These are phyloP conservation scores for Patella ulyssiponensis DNA, from an alignment of 2,888 invertebrate genomes.

Conservation along the genomic window DNA sequence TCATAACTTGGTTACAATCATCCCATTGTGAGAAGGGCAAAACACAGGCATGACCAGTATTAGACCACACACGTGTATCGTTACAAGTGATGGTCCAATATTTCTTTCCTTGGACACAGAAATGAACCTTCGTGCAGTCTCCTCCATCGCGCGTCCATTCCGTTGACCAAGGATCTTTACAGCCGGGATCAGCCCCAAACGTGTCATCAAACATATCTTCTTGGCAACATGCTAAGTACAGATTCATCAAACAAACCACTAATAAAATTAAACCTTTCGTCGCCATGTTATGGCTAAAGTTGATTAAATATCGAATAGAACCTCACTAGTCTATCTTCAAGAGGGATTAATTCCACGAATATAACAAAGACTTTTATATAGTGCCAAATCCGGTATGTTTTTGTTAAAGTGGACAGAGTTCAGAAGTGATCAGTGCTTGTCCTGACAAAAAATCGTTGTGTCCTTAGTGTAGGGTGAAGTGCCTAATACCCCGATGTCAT, in stretches of 20 bases:
- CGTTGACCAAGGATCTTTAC: constrained; percentile 49
- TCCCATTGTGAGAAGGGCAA: constrained; percentile 52
- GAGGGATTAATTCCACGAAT: not conserved
- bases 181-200: constrained; percentile 49
- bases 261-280: not conserved
- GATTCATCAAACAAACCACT: not conserved
- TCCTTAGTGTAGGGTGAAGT: not conserved
- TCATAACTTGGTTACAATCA: constrained; percentile 49
- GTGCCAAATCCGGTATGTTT: not conserved
- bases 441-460: not conserved
- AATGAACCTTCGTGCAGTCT: constrained; percentile 45
- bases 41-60: constrained; percentile 50
- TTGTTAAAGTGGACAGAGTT: not conserved
- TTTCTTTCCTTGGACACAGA: constrained; percentile 42
- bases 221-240: not conserved
- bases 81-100: constrained; percentile 50
- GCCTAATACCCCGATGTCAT: not conserved
- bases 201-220: constrained; percentile 34
- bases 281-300: constrained; percentile 6
- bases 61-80: constrained; percentile 50
- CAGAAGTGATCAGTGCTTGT: not conserved
- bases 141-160: constrained; percentile 47
- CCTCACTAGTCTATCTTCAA: not conserved
- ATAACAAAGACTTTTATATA: not conserved
- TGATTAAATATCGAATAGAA: not conserved